A percentile compares a stretch with the other conserved stretches of the same genome.
Evolutionary conservation across 2,113 vertebrate species (phyloP).

Genomic region (Ciconia stormi): DNA sequence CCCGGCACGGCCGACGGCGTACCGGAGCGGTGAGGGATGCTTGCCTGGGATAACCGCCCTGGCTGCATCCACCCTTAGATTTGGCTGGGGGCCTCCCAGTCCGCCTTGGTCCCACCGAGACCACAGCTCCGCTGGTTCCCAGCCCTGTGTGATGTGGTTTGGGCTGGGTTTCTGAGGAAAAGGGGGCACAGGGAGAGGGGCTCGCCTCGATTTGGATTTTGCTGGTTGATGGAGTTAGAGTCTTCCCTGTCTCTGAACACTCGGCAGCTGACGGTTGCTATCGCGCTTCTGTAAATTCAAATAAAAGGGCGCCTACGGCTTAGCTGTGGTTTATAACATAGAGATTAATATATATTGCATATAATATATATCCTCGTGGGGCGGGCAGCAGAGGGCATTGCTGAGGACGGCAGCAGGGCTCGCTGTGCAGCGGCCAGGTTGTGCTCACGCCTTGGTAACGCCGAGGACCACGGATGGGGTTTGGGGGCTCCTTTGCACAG

Average conservation of each 20-base stretch:
- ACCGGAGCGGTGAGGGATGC: neutral
- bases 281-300: neutral
- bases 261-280: accelerated
- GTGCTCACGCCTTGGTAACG: neutral
- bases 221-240: neutral
- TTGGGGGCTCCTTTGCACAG: neutral
- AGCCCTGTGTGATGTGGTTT: neutral
- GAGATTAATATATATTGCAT: neutral
- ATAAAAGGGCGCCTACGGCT: neutral
- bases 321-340: neutral
- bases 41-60: accelerated
- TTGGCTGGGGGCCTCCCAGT: neutral
- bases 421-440: neutral
- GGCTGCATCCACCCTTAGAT: neutral
- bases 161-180: neutral
- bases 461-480: neutral
- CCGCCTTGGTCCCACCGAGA: neutral
- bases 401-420: neutral
- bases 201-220: neutral
- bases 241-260: neutral
- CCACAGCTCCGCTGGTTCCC: neutral
- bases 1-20: accelerated
- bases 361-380: neutral
- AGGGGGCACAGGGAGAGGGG: neutral
- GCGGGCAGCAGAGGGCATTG: neutral